Percentiles rank a stretch among this genome's conserved stretches.
Conservation (phyloP, 2,113 vertebrate species). For the Electrona antarctica region DNA sequence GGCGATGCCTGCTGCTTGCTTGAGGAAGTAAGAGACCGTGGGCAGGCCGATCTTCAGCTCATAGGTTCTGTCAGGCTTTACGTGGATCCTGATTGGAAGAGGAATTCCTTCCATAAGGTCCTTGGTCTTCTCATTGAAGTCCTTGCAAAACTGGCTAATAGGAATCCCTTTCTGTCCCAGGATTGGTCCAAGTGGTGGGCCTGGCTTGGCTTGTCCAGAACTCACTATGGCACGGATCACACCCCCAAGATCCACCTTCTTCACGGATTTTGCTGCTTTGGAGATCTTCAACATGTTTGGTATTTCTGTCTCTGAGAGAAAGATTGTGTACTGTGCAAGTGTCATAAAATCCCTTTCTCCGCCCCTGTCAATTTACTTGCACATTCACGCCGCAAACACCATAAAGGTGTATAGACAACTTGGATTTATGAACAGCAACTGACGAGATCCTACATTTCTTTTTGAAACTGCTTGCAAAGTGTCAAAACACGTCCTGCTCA, state of each 20-base stretch:
- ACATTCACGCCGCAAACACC: too few species aligned
- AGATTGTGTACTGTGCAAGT: too few species aligned
- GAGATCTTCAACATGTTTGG: conserved; percentile 85
- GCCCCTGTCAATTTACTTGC: conserved; percentile 19
- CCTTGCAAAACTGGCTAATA: conserved; percentile 91
- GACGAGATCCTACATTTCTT: too few species aligned
- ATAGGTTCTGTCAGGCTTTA: conserved; percentile 90
- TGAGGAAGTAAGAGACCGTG: conserved; percentile 88
- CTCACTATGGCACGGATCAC: conserved; percentile 85
- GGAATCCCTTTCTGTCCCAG: conserved; percentile 89
- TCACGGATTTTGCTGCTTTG: conserved; percentile 79
- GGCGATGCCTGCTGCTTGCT: conserved; percentile 88
- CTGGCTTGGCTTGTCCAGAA: conserved; percentile 87
- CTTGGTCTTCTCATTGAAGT: conserved; percentile 92
- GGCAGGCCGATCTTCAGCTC: conserved; percentile 86
- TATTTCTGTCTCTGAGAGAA: too few species aligned
- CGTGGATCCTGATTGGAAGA: conserved; percentile 83
- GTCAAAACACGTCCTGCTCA: too few species aligned
- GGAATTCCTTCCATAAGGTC: conserved; percentile 91
- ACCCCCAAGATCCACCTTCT: conserved; percentile 74
- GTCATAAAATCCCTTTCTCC: conserved; percentile 45
- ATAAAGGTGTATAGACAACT: too few species aligned
- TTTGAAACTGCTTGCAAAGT: too few species aligned
- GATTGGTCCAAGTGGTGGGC: conserved; percentile 87
- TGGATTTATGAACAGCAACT: too few species aligned